These are phyloP conservation scores for Brachyistius frenatus DNA, from an alignment of 2,113 vertebrate genomes.

Conservation along the genomic window DNA sequence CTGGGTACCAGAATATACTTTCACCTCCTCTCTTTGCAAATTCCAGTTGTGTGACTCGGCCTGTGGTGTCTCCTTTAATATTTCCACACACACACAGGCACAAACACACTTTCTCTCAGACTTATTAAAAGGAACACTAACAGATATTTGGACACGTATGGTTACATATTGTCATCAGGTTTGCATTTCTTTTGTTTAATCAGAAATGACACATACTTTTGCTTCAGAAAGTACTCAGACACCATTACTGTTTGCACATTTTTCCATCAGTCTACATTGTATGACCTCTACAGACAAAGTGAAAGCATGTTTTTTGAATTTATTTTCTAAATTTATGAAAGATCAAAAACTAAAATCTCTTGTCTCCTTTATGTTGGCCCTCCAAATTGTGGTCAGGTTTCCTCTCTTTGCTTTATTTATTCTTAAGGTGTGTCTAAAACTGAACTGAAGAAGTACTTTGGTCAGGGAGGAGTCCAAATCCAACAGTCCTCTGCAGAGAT, in stretches of 20 bases:
- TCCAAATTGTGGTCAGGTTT: no score
- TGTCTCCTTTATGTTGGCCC: no score
- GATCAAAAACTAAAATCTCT: no score
- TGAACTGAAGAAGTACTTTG: no score
- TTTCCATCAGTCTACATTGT: no score
- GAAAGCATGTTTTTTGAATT: no score
- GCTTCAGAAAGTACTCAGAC: not conserved
- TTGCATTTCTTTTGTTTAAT: slow-evolving; percentile 27
- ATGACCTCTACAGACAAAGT: no score
- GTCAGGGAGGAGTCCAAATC: no score
- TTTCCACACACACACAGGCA: slow-evolving; percentile 16
- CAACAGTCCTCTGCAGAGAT: no score
- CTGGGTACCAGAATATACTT: slow-evolving; percentile 39
- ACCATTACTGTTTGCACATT: not conserved
- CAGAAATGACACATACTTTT: not conserved
- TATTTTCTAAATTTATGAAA: no score
- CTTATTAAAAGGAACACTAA: slow-evolving; percentile 10
- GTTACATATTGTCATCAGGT: slow-evolving; percentile 4
- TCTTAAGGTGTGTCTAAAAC: no score
- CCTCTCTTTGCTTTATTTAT: no score
- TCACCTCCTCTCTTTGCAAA: slow-evolving; percentile 49
- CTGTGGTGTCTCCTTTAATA: slow-evolving; percentile 67
- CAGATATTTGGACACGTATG: slow-evolving; percentile 23
- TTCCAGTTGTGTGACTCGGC: slow-evolving; percentile 68
- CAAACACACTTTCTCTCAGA: not conserved